A percentile compares a stretch with the other conserved stretches of the same genome.
Evolutionary conservation across 2,113 vertebrate species (phyloP).

Genomic region (Condylura cristata): DNA sequence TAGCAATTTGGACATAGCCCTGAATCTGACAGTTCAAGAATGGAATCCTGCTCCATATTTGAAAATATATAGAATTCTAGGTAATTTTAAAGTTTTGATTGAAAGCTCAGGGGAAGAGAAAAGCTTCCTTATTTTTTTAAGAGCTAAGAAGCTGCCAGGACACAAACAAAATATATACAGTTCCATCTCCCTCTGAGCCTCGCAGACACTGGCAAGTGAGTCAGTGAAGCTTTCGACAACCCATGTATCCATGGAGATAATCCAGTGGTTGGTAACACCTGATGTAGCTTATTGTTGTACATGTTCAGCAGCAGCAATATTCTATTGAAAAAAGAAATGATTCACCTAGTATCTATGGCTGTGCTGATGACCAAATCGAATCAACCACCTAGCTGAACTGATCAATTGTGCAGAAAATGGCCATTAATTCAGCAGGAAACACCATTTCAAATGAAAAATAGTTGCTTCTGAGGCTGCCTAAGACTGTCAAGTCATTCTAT

Average conservation of each 20-base stretch:
- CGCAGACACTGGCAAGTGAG: neutral
- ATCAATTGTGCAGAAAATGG: neutral
- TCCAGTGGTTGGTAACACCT: neutral
- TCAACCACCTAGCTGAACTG: neutral
- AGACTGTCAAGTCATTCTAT: neutral
- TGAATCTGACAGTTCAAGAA: neutral
- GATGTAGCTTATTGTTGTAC: neutral
- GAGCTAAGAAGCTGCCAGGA: neutral
- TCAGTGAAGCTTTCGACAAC: neutral
- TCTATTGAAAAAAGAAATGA: neutral
- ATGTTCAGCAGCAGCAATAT: neutral
- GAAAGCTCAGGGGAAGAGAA: neutral
- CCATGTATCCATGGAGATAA: neutral
- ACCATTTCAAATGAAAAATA: slow-evolving; percentile 48
- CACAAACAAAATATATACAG: neutral
- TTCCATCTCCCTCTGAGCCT: neutral
- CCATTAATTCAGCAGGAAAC: slow-evolving; percentile 37
- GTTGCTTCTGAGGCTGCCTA: neutral
- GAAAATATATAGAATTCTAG: neutral
- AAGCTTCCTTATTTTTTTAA: neutral
- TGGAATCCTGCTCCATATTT: neutral
- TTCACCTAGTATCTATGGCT: neutral
- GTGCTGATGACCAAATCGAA: slow-evolving; percentile 11
- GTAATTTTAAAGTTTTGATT: slow-evolving; percentile 22
- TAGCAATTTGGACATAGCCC: neutral